These are phyloP conservation scores for Ariopsis seemanni DNA, from an alignment of 2,113 vertebrate genomes.

Conservation along the genomic window DNA sequence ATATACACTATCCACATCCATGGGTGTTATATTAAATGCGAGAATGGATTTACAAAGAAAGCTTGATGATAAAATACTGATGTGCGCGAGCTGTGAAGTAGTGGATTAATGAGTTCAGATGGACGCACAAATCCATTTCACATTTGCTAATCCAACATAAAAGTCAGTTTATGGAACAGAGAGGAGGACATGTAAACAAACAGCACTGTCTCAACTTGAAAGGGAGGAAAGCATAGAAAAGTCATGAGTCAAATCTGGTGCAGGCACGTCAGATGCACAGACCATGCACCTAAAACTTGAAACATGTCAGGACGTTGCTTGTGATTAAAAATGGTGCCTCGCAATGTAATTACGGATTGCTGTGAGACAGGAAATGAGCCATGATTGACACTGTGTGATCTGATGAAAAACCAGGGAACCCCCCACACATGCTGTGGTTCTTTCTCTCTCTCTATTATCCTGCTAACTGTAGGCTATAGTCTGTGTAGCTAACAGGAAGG, in stretches of 20 bases:
- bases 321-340: constrained; percentile 13
- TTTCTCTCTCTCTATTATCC: constrained; percentile 38
- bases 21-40: background rate
- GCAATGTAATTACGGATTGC: background rate
- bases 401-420: constrained; percentile 48
- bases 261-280: constrained; percentile 63
- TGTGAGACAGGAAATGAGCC: constrained; percentile 51
- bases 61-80: constrained; percentile 12
- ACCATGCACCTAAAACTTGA: background rate
- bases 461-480: constrained; percentile 52
- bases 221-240: constrained; percentile 55
- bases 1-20: background rate
- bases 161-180: constrained; percentile 75
- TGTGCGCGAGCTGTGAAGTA: background rate
- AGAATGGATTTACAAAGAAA: constrained; percentile 22
- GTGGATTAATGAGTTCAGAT: constrained; percentile 19
- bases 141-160: constrained; percentile 73
- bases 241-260: constrained; percentile 57
- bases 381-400: constrained; percentile 60
- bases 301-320: constrained; percentile 4
- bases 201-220: constrained; percentile 69
- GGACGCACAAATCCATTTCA: constrained; percentile 67
- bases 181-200: constrained; percentile 76
- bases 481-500: constrained; percentile 48
- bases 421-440: background rate